Evolutionary conservation across 2,113 vertebrate genomes (phyloP), one percentile per base, ranked within the genome.

Genomic region (Rhinogobius similis): DNA sequence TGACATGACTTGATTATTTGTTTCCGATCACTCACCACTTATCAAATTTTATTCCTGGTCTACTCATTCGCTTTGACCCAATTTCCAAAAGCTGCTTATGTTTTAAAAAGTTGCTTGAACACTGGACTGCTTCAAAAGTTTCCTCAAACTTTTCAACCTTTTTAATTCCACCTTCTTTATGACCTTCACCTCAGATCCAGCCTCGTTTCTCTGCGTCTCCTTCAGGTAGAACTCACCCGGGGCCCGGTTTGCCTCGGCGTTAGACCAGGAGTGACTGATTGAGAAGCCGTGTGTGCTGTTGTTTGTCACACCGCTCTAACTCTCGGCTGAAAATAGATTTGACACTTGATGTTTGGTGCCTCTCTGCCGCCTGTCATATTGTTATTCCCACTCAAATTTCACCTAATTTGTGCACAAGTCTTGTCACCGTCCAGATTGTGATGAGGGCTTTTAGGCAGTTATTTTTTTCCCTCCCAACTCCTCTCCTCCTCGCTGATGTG

Each of bases 381-480:
- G 86, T 91, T 89, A 89, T 90, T 89, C 87, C 86, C 82, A 79
- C 86, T 89, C 85, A 88, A 88, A 89, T 88, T 80, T 88, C 83
- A 83, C 85, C 87, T 90, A 88, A 90, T 89, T 91, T 90, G 88
- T 87, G 86, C 88, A 86, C 87, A 87, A 86, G 75, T 88, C 86
- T 88, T 87, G 87, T 90, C 87, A 89, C 86, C 89, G 86, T 82
- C 88, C 88, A 83, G 84, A 85, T 82, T 78, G 81, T 84, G 82
- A 87, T 86, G 84, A 89, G 81, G 79, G 76, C 79, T 90, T 87
- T 87, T 88, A 86, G 82, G 67, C 76, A 78, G 53, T 59, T 86
- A 70, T 69, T 82, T 77, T 75, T 78, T 70, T 75, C 6, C 6
- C 6, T 6, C 29, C 6, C 32, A n/a, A 5, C 32, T 7, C 20